Conservation (phyloP, 2,888 invertebrate genomes). For the Cephus runcator region DNA sequence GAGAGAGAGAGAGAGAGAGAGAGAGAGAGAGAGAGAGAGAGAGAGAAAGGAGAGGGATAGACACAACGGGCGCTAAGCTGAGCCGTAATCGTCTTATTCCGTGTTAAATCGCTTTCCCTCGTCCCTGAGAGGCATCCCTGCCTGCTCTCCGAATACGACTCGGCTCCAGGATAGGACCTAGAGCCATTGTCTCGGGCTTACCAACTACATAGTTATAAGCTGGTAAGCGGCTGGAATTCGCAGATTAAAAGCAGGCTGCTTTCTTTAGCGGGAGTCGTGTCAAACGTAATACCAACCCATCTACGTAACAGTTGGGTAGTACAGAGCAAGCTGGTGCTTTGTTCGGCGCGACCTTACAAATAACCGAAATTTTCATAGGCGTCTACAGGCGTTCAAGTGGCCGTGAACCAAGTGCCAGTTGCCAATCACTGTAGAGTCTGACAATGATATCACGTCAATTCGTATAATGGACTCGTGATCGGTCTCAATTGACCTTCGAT, state of each 20-base stretch:
- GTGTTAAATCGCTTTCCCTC: conserved; percentile 52
- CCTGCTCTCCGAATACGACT: conserved; percentile 16
- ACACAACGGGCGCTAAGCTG: conserved; percentile 45
- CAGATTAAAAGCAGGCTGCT: conserved; percentile 36
- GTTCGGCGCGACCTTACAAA: background rate
- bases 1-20: no score
- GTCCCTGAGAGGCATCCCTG: conserved; percentile 11
- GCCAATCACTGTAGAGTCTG: no score
- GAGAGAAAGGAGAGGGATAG: conserved; percentile 8
- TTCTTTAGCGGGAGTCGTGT: conserved; percentile 25
- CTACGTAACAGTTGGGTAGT: background rate
- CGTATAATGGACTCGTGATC: conserved; percentile 27
- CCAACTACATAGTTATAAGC: conserved; percentile 41
- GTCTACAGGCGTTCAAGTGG: background rate
- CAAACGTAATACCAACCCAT: background rate
- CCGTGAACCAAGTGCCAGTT: no score
- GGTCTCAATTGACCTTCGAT: conserved; percentile 7
- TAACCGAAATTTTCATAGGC: background rate
- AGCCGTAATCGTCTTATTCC: conserved; percentile 60
- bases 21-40: no score
- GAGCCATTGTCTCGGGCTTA: conserved; percentile 50
- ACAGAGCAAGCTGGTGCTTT: background rate
- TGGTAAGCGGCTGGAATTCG: conserved; percentile 36
- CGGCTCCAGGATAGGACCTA: conserved; percentile 32
- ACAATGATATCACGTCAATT: conserved; percentile 21